Evolutionary conservation across 2,797 vertebrate genomes (phyloP), one percentile per base, ranked within the genome.

Genomic region (Graptemys geographica): DNA sequence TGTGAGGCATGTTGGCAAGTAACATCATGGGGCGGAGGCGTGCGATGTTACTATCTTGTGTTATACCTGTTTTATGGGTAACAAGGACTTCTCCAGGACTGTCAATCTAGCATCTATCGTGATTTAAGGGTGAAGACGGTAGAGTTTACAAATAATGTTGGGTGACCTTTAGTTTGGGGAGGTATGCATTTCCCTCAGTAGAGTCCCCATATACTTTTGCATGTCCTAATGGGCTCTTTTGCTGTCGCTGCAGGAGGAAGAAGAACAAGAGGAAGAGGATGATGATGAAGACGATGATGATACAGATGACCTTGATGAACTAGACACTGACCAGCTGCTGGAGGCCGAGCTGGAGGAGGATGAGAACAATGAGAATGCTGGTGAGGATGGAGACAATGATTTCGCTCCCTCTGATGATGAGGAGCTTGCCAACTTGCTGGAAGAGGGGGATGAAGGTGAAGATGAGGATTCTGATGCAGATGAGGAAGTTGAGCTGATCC

Each of bases 331-430:
- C 97, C 99, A 99, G 53, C 97, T 99, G 84, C 98, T 99, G 79
- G 98, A 98, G 81, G 99, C 99, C 0, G 99, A 99, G 93, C 94
- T 99, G 62, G 99, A 99, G 86, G 98, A 98, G 86, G 98, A 99
- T 4, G 99, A 99, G 81, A 99, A 99, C 44, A 99, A 99, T 0
- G 99, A 99, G 94, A 99, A 99, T 5, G 98, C 98, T 23, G 99
- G 99, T 1, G 99, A 99, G 59, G 98, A 99, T 65, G 98, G 97
- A 5, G 99, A 99, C 94, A 99, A 99, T 28, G 99, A 99, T 93
- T 99, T 99, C 94, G 99, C 99, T 53, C 99, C 99, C 11, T 99
- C 99, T 0, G 99, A 99, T 5, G 98, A 99, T 25, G 99, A 99
- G 91, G 99, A 99, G 94, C 98, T 99, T 65, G 99, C 99, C 4